phyloP scores from a whole-genome alignment of 2,797 vertebrate genomes.

The Caiman crocodilus region DNA sequence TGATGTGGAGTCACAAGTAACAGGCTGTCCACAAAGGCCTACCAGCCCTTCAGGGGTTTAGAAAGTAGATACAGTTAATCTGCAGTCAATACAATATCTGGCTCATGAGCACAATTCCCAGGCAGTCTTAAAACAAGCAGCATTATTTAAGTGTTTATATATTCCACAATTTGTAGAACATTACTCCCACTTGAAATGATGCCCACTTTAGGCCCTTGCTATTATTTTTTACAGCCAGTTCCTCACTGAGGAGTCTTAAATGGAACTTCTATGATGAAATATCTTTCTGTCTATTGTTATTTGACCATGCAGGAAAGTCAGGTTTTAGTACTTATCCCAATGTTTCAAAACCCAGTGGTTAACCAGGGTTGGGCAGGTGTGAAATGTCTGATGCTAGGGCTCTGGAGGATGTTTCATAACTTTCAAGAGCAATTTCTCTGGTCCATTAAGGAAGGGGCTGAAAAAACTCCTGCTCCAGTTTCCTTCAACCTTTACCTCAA shows the following conservation, averaged over 20 bases:
- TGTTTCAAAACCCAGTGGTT: background rate
- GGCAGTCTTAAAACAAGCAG: background rate
- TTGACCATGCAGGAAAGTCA: background rate
- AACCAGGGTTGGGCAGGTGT: background rate
- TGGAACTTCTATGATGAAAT: slow-evolving; percentile 9
- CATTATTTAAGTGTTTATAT: background rate
- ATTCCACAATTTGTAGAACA: background rate
- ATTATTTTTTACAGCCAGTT: background rate
- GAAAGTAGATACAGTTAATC: background rate
- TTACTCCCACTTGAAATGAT: background rate
- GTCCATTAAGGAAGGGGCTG: slow-evolving; percentile 33
- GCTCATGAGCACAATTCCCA: background rate
- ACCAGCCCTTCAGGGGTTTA: background rate
- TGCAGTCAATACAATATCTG: background rate
- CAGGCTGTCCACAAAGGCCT: background rate
- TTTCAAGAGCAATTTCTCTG: slow-evolving; percentile 21
- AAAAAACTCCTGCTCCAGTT: slow-evolving; percentile 34
- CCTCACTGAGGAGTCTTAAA: background rate
- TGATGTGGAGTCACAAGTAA: background rate
- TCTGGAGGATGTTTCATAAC: slow-evolving; percentile 23
- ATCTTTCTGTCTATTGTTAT: slow-evolving; percentile 12
- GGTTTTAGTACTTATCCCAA: slow-evolving; percentile 22
- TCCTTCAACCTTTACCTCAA: background rate
- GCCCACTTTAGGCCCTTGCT: background rate
- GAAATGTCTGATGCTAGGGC: slow-evolving; percentile 4